Evolutionary conservation across 2,113 vertebrate genomes (phyloP).

Genomic region (Vidua chalybeata): DNA sequence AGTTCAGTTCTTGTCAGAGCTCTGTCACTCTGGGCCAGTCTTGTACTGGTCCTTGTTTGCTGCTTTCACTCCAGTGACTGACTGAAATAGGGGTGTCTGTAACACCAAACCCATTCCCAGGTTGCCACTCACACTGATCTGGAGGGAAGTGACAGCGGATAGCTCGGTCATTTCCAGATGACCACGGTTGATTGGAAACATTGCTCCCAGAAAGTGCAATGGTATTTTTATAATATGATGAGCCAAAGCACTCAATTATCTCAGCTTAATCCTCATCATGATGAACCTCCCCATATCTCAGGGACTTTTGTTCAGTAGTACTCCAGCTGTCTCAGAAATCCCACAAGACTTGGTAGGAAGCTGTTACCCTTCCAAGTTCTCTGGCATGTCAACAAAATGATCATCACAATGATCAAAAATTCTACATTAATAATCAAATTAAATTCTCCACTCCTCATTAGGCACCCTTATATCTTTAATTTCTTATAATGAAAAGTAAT

Average conservation of each 20-base stretch:
- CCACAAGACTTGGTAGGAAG: background rate
- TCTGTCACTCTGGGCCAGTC: background rate
- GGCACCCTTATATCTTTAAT: background rate
- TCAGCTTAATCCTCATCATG: background rate
- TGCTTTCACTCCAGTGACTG: background rate
- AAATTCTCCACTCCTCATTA: conserved; percentile 17
- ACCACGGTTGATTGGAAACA: background rate
- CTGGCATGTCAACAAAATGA: background rate
- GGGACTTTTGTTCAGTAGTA: background rate
- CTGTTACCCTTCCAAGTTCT: background rate
- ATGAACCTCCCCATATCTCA: background rate
- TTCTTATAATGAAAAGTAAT: conserved; percentile 5
- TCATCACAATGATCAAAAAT: background rate
- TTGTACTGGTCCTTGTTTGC: background rate
- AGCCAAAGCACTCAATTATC: background rate
- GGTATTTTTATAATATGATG: background rate
- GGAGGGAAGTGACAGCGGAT: background rate
- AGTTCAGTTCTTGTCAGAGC: background rate
- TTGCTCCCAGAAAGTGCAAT: background rate
- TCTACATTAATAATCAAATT: background rate
- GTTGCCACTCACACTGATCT: background rate
- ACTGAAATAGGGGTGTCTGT: background rate
- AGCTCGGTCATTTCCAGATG: background rate
- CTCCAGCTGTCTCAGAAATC: background rate
- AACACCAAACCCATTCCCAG: background rate